A percentile compares a stretch with the other conserved stretches of the same genome.
phyloP scores from a whole-genome alignment of 92 coral and sea anemone genomes.

The Epizoanthus stellaris region DNA sequence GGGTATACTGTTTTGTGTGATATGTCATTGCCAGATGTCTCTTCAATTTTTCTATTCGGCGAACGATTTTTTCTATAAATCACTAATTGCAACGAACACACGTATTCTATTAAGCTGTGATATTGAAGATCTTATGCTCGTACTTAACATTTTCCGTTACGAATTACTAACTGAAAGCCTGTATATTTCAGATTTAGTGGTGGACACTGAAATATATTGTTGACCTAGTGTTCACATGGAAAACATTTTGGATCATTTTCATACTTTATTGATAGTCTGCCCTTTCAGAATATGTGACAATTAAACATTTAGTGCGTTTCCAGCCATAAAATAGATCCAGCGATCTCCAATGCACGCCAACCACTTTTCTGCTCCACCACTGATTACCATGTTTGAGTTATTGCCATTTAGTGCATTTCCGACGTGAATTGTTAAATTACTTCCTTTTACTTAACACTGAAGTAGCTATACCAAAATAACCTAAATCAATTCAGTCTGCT shows the following conservation, averaged over 20 bases:
- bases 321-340: too few relatives aligned
- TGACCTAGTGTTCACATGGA: too few relatives aligned
- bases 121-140: too few relatives aligned
- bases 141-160: too few relatives aligned
- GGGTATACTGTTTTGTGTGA: background rate
- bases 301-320: too few relatives aligned
- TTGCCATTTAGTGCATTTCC: constrained; percentile 2
- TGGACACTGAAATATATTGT: too few relatives aligned
- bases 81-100: background rate
- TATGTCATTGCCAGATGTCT: background rate
- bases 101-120: background rate
- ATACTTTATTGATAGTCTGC: too few relatives aligned
- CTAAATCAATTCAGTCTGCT: background rate
- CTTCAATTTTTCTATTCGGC: background rate
- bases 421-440: constrained; percentile 13
- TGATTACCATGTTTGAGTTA: background rate
- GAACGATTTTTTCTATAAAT: background rate
- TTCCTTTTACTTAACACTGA: background rate
- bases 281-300: too few relatives aligned
- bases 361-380: background rate
- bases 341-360: too few relatives aligned
- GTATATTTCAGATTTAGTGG: too few relatives aligned
- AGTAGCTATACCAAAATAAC: background rate
- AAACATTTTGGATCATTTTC: too few relatives aligned
- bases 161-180: too few relatives aligned